Base-by-base conservation (phyloP, 2,888 invertebrate genomes). In the Synergus japonicus region DNA sequence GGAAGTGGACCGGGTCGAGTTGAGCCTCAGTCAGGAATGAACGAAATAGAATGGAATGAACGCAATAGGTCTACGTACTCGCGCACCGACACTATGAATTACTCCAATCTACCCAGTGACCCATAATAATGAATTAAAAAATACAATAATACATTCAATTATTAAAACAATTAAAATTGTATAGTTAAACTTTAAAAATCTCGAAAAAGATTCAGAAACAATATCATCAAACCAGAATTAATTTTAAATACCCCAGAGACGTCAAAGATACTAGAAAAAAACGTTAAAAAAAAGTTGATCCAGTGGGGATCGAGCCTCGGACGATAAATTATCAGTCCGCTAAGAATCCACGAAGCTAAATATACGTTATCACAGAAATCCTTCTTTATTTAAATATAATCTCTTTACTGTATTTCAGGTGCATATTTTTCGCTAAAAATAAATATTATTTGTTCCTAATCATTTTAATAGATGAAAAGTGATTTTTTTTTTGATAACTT, bases 1-100 rank as follows among this genome's bases (percentile, higher is more conserved):
- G 80, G 78, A 78, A 80, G 80, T 80, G 60, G 54, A 54, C 69
- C 69, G 69, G 69, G 69, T 73, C 69, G 69, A 73, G 69, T 73
- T 73, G 69, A 73, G 69, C 69, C 69, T 69, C 46, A 37, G 37
- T 73, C 69, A 73, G 69, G 69, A 73, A 73, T 73, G 69, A 73
- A 73, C 69, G 69, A 73, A 73, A 73, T 73, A 73, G 69, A 73
- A 73, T 73, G 54, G 69, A 73, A 54, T 73, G 46, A 73, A 73
- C 69, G 69, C 69, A 73, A 73, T 73, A 37, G 69, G 69, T 73
- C 69, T 73, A 54, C 69, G 46, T 73, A 73, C 54, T 73, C 69
- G 69, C 37, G n/a, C 37, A 73, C 69, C 69, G 54, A 73, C 69
- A 73, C 69, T 54, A 37, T 4, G 29, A 49, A 49, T 73, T 73